phyloP scores from a whole-genome alignment of 2,888 invertebrate species.

The Amiota mariae region DNA sequence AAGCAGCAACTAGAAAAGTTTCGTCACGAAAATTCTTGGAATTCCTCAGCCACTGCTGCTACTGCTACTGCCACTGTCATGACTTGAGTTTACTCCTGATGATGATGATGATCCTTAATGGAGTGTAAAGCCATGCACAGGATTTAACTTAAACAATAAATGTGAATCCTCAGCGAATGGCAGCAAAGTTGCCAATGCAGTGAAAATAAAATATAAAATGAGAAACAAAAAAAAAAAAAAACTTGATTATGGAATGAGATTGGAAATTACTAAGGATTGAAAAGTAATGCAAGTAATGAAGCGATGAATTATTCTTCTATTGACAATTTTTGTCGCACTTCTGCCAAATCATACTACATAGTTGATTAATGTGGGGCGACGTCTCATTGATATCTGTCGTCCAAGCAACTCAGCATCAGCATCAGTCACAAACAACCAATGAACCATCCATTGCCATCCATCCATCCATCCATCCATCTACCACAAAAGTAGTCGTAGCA shows the following conservation, averaged over 20 bases:
- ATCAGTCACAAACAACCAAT: too few relatives aligned
- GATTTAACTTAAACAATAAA: slow-evolving; percentile 18
- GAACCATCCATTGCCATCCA: too few relatives aligned
- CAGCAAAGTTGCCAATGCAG: slow-evolving; percentile 8
- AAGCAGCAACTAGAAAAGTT: slow-evolving; percentile 5
- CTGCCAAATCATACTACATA: not conserved
- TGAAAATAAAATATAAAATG: not conserved
- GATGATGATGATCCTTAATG: slow-evolving; percentile 52
- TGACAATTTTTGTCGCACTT: slow-evolving; percentile 37
- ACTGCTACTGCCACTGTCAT: not conserved
- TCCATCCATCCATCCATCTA: too few relatives aligned
- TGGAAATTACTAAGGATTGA: not conserved
- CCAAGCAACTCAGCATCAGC: too few relatives aligned
- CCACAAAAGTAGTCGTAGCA: slow-evolving; percentile 13
- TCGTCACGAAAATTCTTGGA: not conserved
- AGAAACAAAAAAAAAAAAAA: not conserved
- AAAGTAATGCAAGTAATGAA: not conserved
- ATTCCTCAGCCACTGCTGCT: not conserved
- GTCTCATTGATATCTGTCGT: too few relatives aligned
- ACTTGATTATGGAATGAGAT: not conserved
- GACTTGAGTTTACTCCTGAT: not conserved
- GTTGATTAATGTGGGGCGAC: slow-evolving; percentile 53
- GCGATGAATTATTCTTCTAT: slow-evolving; percentile 36
- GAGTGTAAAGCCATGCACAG: slow-evolving; percentile 58
- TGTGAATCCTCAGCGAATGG: not conserved